These are phyloP conservation scores for Ethmia dodecea DNA, from an alignment of 2,888 invertebrate species.

Conservation along the genomic window DNA sequence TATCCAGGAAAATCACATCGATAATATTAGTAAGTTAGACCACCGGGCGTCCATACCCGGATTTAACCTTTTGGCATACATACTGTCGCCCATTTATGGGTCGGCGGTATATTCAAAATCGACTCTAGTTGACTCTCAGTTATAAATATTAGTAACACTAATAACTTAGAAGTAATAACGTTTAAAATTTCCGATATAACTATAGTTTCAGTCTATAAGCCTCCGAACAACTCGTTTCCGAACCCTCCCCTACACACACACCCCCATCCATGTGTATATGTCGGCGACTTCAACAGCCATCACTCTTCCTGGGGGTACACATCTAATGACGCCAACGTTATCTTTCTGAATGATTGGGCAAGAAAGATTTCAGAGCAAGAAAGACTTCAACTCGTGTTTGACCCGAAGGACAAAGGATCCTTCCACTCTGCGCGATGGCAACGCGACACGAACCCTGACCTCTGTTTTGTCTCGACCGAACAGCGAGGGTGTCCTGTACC, in stretches of 20 bases:
- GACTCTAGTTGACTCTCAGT: neutral
- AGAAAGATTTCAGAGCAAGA: too few species aligned
- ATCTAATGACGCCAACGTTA: neutral
- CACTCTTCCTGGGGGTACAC: neutral
- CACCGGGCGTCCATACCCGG: neutral
- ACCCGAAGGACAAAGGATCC: neutral
- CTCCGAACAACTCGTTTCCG: neutral
- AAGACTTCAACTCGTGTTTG: too few species aligned
- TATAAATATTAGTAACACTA: neutral
- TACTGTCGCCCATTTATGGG: neutral
- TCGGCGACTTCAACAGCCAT: neutral
- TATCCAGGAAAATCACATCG: neutral
- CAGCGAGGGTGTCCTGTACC: neutral
- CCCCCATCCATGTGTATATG: neutral
- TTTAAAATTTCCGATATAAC: neutral
- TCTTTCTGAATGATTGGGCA: neutral
- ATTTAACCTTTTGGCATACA: neutral
- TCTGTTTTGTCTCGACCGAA: neutral
- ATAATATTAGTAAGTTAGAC: neutral
- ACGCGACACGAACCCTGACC: conserved; percentile 1
- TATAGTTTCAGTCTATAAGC: neutral
- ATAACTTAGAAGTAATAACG: neutral
- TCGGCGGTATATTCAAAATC: neutral
- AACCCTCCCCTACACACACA: neutral
- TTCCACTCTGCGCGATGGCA: neutral